Evolutionary conservation across 2,888 invertebrate species (phyloP).

Genomic region (Leptopilina myrica): DNA sequence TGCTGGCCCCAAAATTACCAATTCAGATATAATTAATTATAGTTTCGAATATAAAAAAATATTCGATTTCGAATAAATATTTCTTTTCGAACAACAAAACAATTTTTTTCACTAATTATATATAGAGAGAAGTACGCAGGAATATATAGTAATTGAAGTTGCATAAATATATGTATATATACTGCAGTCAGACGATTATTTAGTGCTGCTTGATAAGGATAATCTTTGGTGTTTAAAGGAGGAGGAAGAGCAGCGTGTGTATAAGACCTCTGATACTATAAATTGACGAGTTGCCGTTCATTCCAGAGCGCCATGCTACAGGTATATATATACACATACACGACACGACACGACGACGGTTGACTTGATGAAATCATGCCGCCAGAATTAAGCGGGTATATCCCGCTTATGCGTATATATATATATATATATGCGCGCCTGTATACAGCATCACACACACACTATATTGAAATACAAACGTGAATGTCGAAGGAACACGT

Average conservation of each 20-base stretch:
- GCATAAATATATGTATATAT: conserved; percentile 2
- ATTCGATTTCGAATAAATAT: too few relatives aligned
- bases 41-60: too few relatives aligned
- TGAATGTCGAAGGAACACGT: conserved; percentile 42
- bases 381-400: conserved; percentile 68
- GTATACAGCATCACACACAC: conserved; percentile 46
- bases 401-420: conserved; percentile 50
- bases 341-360: conserved; percentile 60
- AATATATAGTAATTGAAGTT: background rate
- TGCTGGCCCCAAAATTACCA: too few relatives aligned
- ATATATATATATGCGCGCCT: conserved; percentile 57
- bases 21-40: too few relatives aligned
- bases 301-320: conserved; percentile 54
- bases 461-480: conserved; percentile 27
- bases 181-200: conserved; percentile 43
- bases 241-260: conserved; percentile 46
- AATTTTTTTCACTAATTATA: too few relatives aligned
- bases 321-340: conserved; percentile 24
- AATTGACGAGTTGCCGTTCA: conserved; percentile 62
- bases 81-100: too few relatives aligned
- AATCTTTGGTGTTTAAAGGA: conserved; percentile 48
- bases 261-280: conserved; percentile 49
- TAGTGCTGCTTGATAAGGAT: conserved; percentile 51
- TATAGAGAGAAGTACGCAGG: too few relatives aligned
- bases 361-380: conserved; percentile 74